Evolutionary conservation across 2,888 invertebrate species (phyloP).

Genomic region (Oegoconia quadripuncta): DNA sequence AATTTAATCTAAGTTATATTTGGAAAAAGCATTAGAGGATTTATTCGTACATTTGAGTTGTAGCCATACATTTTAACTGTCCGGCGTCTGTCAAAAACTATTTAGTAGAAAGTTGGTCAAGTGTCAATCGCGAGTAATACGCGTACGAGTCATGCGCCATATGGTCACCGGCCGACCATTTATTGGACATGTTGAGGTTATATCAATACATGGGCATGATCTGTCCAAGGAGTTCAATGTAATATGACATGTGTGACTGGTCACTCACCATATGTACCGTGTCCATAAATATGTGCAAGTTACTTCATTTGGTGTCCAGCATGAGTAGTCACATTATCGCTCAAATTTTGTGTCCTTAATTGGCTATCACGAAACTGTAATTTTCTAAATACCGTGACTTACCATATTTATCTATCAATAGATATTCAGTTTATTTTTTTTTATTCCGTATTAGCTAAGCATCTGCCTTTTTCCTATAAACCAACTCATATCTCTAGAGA

Average conservation of each 20-base stretch:
- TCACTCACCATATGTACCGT: conserved; percentile 1
- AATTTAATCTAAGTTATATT: no score
- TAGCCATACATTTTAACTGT: background rate
- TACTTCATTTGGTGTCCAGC: background rate
- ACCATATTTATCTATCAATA: no score
- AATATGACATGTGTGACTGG: conserved; percentile 14
- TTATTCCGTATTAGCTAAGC: no score
- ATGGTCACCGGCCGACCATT: conserved; percentile 32
- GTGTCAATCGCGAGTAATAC: conserved; percentile 23
- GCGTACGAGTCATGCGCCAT: conserved; percentile 24
- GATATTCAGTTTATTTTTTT: no score
- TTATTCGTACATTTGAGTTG: no score
- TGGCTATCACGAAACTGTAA: no score
- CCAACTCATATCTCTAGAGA: no score
- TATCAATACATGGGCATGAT: conserved; percentile 26
- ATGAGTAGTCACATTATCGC: background rate
- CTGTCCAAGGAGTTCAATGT: conserved; percentile 17
- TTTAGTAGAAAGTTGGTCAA: conserved; percentile 34
- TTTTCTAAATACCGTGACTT: no score
- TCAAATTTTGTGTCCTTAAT: no score
- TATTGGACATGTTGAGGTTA: conserved; percentile 25
- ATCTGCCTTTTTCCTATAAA: no score
- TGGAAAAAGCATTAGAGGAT: no score
- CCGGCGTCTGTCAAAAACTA: conserved; percentile 13
- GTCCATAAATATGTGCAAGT: background rate